Evolutionary conservation across 2,113 vertebrate genomes (phyloP).

Genomic region (Nannobrachium achirus): DNA sequence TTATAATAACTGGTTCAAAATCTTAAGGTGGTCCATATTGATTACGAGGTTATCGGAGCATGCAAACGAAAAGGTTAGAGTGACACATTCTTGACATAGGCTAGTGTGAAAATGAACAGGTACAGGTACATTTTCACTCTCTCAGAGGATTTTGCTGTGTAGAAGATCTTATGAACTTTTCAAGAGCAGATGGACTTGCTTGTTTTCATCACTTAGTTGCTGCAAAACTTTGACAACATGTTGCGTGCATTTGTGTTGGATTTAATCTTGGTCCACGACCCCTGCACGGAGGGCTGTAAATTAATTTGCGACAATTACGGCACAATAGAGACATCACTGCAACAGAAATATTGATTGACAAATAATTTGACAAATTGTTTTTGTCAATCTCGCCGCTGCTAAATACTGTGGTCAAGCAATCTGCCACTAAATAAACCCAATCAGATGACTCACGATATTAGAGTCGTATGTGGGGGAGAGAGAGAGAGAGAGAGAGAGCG

Average conservation of each 20-base stretch:
- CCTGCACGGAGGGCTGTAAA: not conserved
- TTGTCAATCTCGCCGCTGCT: slow-evolving; percentile 43
- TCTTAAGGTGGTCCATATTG: not conserved
- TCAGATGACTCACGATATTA: slow-evolving; percentile 55
- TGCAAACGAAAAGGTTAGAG: not conserved
- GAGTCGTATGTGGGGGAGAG: not conserved
- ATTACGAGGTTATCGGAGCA: not conserved
- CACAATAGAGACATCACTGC: slow-evolving; percentile 65
- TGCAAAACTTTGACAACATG: not conserved
- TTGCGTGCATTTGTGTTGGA: not conserved
- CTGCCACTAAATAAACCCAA: slow-evolving; percentile 63
- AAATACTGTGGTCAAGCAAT: slow-evolving; percentile 61
- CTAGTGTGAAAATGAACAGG: not conserved
- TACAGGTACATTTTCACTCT: too few species aligned
- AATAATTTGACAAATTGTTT: slow-evolving; percentile 64
- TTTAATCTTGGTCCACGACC: not conserved
- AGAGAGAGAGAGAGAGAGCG: not conserved
- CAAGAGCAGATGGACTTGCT: too few species aligned
- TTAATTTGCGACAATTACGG: slow-evolving; percentile 54
- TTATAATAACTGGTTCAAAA: not conserved
- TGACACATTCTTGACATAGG: too few species aligned
- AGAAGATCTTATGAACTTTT: too few species aligned
- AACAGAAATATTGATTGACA: slow-evolving; percentile 40
- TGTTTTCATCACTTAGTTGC: too few species aligned
- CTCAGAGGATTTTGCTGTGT: too few species aligned